A percentile compares a stretch with the other conserved stretches of the same genome.
Evolutionary conservation across 2,888 invertebrate genomes (phyloP).

Genomic region (Notocelia uddmanniana): DNA sequence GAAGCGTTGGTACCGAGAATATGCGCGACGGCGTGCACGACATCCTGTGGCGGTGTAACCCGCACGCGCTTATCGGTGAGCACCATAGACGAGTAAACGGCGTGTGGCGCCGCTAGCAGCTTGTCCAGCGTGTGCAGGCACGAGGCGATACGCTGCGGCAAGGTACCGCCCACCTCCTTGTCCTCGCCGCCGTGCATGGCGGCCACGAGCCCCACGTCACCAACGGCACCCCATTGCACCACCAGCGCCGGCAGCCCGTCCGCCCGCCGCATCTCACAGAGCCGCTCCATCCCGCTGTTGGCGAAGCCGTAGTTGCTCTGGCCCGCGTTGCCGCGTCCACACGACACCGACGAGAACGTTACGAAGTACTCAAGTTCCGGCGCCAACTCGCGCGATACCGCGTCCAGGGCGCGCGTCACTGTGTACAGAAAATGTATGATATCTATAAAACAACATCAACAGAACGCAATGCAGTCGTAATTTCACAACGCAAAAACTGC

Average conservation of each 20-base stretch:
- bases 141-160: conserved; percentile 97
- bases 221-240: conserved; percentile 99
- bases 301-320: conserved; percentile 99
- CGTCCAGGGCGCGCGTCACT: conserved; percentile 94
- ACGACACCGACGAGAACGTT: conserved; percentile 97
- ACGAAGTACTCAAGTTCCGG: conserved; percentile 96
- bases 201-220: conserved; percentile 96
- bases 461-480: no score
- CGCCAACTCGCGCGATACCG: conserved; percentile 90
- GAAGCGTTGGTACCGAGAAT: conserved; percentile 94
- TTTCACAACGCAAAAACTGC: no score
- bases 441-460: no score
- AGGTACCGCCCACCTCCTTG: conserved; percentile 96
- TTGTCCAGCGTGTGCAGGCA: conserved; percentile 95
- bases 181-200: conserved; percentile 96
- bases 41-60: conserved; percentile 79
- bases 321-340: conserved; percentile 98
- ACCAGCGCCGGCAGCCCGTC: conserved; percentile 95
- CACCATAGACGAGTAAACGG: conserved; percentile 93
- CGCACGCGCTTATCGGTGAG: conserved; percentile 93
- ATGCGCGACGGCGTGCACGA: conserved; percentile 93
- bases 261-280: conserved; percentile 93
- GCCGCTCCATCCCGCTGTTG: conserved; percentile 98
- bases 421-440: no score
- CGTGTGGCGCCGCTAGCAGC: conserved; percentile 95